A percentile compares a stretch with the other conserved stretches of the same genome.
Conservation (phyloP, 2,113 vertebrate genomes). For the Aythya baeri region DNA sequence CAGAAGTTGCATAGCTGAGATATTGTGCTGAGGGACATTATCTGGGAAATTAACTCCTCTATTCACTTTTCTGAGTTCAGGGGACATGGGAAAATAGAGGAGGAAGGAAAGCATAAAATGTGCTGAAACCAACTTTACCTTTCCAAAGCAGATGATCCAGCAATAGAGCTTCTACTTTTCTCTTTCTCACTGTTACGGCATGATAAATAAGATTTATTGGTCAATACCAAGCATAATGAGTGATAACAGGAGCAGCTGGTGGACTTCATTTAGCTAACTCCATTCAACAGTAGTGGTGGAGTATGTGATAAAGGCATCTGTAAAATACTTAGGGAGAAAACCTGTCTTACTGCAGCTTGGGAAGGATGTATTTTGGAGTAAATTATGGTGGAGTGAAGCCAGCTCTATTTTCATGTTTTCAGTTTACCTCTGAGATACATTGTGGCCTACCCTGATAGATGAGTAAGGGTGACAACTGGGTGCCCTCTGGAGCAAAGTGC, state of each 20-base stretch:
- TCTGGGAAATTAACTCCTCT: background rate
- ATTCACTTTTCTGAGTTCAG: background rate
- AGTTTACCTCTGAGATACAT: background rate
- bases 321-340: background rate
- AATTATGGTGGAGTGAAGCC: background rate
- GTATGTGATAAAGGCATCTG: background rate
- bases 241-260: background rate
- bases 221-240: background rate
- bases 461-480: background rate
- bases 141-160: background rate
- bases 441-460: background rate
- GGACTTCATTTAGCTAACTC: background rate
- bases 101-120: background rate
- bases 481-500: background rate
- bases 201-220: background rate
- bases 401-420: background rate
- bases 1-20: slow-evolving; percentile 23
- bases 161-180: background rate
- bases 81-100: background rate
- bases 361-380: background rate
- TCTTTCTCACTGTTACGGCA: background rate
- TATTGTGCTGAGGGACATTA: background rate
- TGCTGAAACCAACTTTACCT: background rate
- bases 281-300: background rate
- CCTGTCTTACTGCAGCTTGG: background rate